Percentiles rank a stretch among this genome's conserved stretches.
Conservation (phyloP, 2,113 vertebrate genomes). For the Lanius ludovicianus region DNA sequence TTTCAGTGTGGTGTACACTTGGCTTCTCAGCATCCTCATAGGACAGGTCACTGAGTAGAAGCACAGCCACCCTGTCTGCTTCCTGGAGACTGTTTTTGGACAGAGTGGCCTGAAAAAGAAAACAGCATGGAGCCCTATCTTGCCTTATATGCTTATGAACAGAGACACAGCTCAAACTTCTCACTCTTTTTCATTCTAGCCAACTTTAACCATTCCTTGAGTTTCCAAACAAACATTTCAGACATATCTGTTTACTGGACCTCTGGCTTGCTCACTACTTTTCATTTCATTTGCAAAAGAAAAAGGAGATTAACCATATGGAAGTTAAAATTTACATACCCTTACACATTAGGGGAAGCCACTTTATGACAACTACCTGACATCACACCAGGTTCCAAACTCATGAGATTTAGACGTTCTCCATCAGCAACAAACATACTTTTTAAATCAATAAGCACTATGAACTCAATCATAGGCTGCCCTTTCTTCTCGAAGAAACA, state of each 20-base stretch:
- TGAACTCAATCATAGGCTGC: not conserved
- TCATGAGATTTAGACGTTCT: not conserved
- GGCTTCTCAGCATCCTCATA: rapidly evolving
- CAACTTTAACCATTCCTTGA: not conserved
- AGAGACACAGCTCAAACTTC: not conserved
- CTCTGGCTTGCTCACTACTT: not conserved
- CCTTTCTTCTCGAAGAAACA: not conserved
- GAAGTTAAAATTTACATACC: not conserved
- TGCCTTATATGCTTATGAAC: not conserved
- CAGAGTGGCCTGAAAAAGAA: not conserved
- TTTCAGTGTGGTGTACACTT: not conserved
- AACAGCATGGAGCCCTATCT: not conserved
- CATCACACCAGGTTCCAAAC: not conserved
- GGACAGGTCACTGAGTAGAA: not conserved
- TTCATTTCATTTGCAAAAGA: not conserved
- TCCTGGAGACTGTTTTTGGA: not conserved
- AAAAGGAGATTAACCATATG: not conserved
- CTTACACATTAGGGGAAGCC: not conserved
- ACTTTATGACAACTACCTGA: not conserved
- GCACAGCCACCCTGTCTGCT: not conserved
- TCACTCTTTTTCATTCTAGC: not conserved
- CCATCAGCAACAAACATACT: not conserved
- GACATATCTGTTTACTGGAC: not conserved
- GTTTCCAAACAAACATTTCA: not conserved
- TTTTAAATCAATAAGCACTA: not conserved